These are phyloP conservation scores for Acanthaster planci DNA, from an alignment of 35 echinoderm and acorn worm genomes.

Conservation along the genomic window DNA sequence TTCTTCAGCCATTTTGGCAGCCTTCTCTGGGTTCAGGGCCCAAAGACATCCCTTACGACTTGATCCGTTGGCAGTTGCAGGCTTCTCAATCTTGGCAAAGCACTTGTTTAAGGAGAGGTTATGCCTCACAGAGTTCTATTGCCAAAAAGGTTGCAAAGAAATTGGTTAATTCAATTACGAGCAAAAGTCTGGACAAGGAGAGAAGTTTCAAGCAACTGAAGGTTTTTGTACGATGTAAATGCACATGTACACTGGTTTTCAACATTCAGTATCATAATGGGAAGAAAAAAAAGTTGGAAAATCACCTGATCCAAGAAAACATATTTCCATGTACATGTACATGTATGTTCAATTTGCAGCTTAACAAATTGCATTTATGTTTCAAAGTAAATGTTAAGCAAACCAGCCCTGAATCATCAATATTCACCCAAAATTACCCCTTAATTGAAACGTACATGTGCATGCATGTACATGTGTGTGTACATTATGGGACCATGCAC, in stretches of 20 bases:
- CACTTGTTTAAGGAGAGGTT: slow-evolving; percentile 99
- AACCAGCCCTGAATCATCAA: no score
- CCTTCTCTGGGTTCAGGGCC: slow-evolving; percentile 96
- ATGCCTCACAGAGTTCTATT: slow-evolving; percentile 96
- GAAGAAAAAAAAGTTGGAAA: no score
- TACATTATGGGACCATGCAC: no score
- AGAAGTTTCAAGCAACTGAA: not conserved
- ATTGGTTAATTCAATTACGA: not conserved
- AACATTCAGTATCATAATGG: no score
- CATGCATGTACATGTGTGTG: no score
- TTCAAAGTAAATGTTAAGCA: no score
- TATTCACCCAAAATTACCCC: no score
- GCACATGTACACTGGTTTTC: not conserved
- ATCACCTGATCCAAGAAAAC: no score
- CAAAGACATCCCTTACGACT: slow-evolving; percentile 95
- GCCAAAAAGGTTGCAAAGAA: slow-evolving; percentile 16
- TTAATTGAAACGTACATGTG: no score
- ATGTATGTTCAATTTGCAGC: no score
- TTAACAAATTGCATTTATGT: no score
- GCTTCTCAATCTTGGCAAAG: slow-evolving; percentile 97
- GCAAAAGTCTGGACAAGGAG: not conserved
- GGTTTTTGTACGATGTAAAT: not conserved
- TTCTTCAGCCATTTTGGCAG: slow-evolving; percentile 97
- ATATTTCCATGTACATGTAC: not conserved
- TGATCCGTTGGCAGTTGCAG: slow-evolving; percentile 48